Evolutionary conservation across 2,888 invertebrate genomes (phyloP), one percentile per base, ranked within the genome.

Genomic region (Ctenicera cuprea): DNA sequence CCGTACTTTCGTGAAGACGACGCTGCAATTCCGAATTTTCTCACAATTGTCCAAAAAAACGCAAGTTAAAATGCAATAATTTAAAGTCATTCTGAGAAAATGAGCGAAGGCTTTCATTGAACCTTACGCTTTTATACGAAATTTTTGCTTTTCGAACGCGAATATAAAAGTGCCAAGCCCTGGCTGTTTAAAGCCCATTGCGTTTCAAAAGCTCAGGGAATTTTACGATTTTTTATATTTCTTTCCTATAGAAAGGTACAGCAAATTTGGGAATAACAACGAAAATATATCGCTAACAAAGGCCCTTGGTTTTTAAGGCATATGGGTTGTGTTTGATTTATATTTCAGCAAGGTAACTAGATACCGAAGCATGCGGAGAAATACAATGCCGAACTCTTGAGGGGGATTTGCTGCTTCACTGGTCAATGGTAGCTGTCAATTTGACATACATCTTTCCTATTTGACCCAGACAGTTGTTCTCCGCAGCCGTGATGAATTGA

Each of bases 401-500:
- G 62, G 73, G 71, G 70, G 66, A 70, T 74, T 74, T 74, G 65
- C 69, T 59, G 65, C 74, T 74, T 70, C 74, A 54, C 37, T 66
- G 74, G 74, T 70, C 74, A 65, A 74, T 74, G 61, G 70, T 66
- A 45, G 74, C 74, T 74, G 74, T 74, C 74, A 74, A 62, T 74
- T 74, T 74, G 74, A 74, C 70, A 66, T 70, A 70, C 74, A 65
- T 70, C 70, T 70, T 74, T 70, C 66, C 65, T 61, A 50, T 70
- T 70, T 74, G 74, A 71, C 70, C 70, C 62, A 69, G 64, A 66
- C 70, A 74, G 66, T 64, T 64, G 69, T 54, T 72, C 59, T 67
- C 62, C 52, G 63, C 62, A 57, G 54, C 45, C 59, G 65, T 74
- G 70, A 74, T 74, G 65, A 74, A 74, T 74, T 38, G 74, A 73